phyloP scores from a whole-genome alignment of 2,113 vertebrate genomes.

The Pomatostomus ruficeps region DNA sequence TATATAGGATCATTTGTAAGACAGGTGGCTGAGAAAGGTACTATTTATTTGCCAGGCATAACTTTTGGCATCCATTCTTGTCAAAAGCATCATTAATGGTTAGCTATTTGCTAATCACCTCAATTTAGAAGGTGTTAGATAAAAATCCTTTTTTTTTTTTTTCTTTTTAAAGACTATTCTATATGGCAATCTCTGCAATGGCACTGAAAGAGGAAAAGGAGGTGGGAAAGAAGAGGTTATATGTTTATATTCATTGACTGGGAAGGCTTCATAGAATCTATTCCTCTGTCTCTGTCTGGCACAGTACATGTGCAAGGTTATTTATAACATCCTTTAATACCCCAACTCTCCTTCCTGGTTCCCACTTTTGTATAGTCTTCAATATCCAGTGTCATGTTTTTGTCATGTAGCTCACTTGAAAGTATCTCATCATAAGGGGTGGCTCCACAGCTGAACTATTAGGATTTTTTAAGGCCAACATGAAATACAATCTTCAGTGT shows the following conservation, averaged over 20 bases:
- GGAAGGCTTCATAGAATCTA: neutral
- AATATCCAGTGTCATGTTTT: neutral
- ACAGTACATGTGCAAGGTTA: neutral
- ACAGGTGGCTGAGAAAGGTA: slow-evolving; percentile 55
- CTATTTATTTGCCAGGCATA: slow-evolving; percentile 52
- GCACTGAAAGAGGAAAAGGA: neutral
- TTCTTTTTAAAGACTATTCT: neutral
- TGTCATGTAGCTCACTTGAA: neutral
- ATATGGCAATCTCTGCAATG: neutral
- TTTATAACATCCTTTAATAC: neutral
- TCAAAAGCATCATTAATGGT: neutral
- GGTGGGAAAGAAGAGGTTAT: neutral
- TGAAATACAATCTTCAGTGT: neutral
- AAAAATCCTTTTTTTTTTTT: neutral
- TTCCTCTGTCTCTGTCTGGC: neutral
- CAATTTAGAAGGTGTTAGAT: neutral
- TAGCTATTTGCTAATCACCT: slow-evolving; percentile 13
- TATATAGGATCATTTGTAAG: slow-evolving; percentile 64
- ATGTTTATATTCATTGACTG: neutral
- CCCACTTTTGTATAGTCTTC: neutral
- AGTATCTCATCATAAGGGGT: neutral
- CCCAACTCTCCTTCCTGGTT: neutral
- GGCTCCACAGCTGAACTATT: neutral
- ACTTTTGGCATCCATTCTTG: neutral
- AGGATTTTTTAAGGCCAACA: neutral